These are phyloP conservation scores for Drosophila quadrilineata DNA, from an alignment of 1,140 invertebrate genomes.

Conservation along the genomic window DNA sequence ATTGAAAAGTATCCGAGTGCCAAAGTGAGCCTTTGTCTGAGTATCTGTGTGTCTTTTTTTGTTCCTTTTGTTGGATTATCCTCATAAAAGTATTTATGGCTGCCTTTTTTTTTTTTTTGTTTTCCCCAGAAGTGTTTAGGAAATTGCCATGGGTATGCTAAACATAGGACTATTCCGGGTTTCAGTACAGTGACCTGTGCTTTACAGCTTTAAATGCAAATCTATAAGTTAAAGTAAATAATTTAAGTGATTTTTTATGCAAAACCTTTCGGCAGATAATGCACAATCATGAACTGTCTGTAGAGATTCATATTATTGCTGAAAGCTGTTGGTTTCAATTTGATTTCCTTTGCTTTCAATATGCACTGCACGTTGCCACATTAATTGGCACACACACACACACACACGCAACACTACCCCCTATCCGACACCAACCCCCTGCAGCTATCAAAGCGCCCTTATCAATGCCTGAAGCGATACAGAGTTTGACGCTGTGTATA, in stretches of 20 bases:
- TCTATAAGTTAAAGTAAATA: not conserved
- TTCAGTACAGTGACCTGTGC: too few species aligned
- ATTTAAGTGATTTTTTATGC: not conserved
- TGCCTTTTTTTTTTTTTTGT: slow-evolving; percentile 3
- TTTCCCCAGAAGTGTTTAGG: not conserved
- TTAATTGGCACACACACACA: slow-evolving; percentile 56
- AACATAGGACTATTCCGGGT: too few species aligned
- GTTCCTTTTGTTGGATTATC: not conserved
- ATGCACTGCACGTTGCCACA: slow-evolving; percentile 64
- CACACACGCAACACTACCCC: slow-evolving; percentile 48
- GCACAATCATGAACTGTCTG: slow-evolving; percentile 25
- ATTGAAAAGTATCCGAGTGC: slow-evolving; percentile 53
- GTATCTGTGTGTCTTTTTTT: too few species aligned
- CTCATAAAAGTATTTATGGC: slow-evolving; percentile 9
- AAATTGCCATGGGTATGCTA: not conserved
- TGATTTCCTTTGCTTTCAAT: slow-evolving; percentile 34
- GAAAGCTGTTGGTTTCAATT: slow-evolving; percentile 15
- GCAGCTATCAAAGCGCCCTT: too few species aligned
- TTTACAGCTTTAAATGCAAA: too few species aligned
- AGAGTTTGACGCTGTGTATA: slow-evolving; percentile 32
- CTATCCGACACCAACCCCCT: not conserved
- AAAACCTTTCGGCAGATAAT: not conserved
- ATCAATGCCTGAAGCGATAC: too few species aligned
- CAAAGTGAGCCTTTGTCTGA: not conserved
- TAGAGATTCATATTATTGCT: slow-evolving; percentile 14